Evolutionary conservation across 2,888 invertebrate genomes (phyloP), one percentile per base, ranked within the genome.

Genomic region (Elysia crispata): DNA sequence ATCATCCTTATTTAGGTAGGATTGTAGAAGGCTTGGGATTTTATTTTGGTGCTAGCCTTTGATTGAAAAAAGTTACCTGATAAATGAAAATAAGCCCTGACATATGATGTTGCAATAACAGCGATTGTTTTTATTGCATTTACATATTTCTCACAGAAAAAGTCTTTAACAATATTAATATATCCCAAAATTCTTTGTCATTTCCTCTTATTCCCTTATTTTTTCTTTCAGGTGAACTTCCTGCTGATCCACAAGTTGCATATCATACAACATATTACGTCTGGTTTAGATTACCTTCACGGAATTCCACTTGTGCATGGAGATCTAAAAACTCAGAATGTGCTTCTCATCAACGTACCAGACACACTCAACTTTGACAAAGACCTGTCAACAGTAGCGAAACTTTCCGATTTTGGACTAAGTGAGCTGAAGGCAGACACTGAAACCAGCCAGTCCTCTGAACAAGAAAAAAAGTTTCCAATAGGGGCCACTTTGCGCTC

Each of bases 371-470:
- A 0, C 8, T 30, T 11, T 18, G 60, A 57, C 30, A 20, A 54
- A 15, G 25, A 33, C 13, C 11, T 6, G 18, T 57, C 74, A 1
- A 23, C 57, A 20, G 13, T 13, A 18, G 74, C 74, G 23, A 74
- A 74, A 28, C 25, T 74, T 60, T 20, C 74, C 3, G 74, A 74
- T 30, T 74, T 74, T 74, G 74, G 74, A 28, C 31, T 74, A 5
- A 74, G 74, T 25, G 30, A 28, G 18, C 54, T 74, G 57, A 74
- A 60, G 30, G 15, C 60, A 28, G 33, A 60, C 25, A 3, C 30
- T 18, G 74, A 57, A 25, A 74, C 74, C n/a, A 57, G 57, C 31
- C 20, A 30, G 1, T 74, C 74, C 1, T 1, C n/a, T 28, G 20
- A 8, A 15, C 41, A 1, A n/a, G 5, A 41, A 41, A 41, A 11